phyloP scores from a whole-genome alignment of 2,888 invertebrate species.

The Synanthedon tipuliformis region DNA sequence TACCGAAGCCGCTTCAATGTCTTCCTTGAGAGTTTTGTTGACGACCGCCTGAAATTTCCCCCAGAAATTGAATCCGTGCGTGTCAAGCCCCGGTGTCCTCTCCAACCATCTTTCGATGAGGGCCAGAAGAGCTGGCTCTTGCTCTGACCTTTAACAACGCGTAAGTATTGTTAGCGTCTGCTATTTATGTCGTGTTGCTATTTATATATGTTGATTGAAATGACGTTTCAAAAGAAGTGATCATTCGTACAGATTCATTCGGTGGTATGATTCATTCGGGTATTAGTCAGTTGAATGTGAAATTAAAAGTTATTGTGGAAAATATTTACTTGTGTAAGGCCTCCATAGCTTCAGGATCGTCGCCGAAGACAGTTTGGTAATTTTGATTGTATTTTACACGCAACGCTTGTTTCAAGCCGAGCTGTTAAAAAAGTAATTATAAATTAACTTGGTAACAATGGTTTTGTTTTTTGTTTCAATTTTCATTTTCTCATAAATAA shows the following conservation, averaged over 20 bases:
- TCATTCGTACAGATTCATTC: no score
- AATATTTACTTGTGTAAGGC: conserved; percentile 47
- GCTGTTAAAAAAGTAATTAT: conserved; percentile 23
- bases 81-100: conserved; percentile 91
- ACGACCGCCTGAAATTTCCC: conserved; percentile 85
- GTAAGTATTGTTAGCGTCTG: no score
- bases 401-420: conserved; percentile 83
- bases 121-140: conserved; percentile 85
- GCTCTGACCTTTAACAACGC: conserved; percentile 73
- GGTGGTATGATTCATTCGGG: no score
- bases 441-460: no score
- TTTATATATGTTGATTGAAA: no score
- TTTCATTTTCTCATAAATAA: no score
- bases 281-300: no score
- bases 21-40: conserved; percentile 76
- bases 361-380: conserved; percentile 87
- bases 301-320: not conserved
- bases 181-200: no score
- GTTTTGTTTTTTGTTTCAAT: no score
- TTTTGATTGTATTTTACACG: conserved; percentile 94
- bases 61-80: conserved; percentile 93
- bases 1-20: conserved; percentile 74
- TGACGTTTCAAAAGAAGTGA: no score
- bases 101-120: conserved; percentile 95
- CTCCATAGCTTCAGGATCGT: conserved; percentile 73